These are phyloP conservation scores for Julus scandinavius DNA, from an alignment of 2,888 invertebrate genomes.

Conservation along the genomic window DNA sequence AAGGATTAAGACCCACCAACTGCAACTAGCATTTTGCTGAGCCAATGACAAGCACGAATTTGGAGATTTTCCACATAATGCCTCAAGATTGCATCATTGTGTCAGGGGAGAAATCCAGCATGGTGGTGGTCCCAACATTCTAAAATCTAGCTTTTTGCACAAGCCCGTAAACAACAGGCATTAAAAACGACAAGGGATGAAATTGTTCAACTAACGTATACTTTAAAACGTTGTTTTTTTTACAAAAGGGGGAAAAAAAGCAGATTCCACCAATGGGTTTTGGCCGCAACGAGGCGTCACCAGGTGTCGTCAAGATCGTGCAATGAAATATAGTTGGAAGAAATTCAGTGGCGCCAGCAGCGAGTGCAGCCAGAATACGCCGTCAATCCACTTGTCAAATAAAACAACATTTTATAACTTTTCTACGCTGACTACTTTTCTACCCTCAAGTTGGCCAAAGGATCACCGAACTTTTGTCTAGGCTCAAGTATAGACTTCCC, in stretches of 20 bases:
- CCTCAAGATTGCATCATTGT: not conserved
- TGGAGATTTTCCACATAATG: not conserved
- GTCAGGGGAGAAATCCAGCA: not conserved
- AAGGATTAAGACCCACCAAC: not conserved
- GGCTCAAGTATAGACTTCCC: not conserved
- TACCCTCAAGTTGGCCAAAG: not conserved
- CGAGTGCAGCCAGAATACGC: not conserved
- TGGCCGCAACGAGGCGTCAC: not conserved
- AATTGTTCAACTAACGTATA: not conserved
- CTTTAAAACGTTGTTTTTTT: not conserved
- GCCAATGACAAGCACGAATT: not conserved
- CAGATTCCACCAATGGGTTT: not conserved
- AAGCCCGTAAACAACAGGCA: not conserved
- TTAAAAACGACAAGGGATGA: not conserved
- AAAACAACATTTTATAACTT: slow-evolving; percentile 49
- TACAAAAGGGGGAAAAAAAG: not conserved
- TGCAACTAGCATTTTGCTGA: not conserved
- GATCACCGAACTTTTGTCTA: slow-evolving; percentile 6
- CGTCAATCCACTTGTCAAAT: slow-evolving; percentile 13
- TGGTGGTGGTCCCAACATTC: not conserved
- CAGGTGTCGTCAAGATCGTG: not conserved
- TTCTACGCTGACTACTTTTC: slow-evolving; percentile 11
- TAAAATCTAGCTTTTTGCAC: not conserved
- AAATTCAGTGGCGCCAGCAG: slow-evolving; percentile 40
- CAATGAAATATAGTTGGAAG: slow-evolving; percentile 16